Evolutionary conservation across 2,888 invertebrate species (phyloP).

Genomic region (Drosophila anomalata): DNA sequence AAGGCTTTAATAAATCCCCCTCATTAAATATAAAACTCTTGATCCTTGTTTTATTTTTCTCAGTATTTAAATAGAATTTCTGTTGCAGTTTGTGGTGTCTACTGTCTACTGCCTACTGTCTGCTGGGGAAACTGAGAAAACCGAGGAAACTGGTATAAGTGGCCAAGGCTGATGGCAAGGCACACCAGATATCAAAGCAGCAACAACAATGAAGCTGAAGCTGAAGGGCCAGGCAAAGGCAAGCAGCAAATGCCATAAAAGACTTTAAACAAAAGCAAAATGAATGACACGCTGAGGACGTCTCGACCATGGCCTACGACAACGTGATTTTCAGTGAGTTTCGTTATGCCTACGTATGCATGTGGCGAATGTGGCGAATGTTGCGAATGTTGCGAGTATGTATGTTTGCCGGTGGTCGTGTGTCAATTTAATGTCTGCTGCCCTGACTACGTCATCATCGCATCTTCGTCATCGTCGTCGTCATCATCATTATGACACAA

Average conservation of each 20-base stretch:
- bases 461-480: slow-evolving; percentile 30
- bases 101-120: slow-evolving; percentile 14
- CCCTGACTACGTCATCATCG: slow-evolving; percentile 37
- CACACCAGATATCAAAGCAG: slow-evolving; percentile 28
- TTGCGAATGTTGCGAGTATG: slow-evolving; percentile 8
- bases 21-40: not conserved
- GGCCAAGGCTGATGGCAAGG: slow-evolving; percentile 37
- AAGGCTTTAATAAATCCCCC: not conserved
- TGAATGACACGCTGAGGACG: slow-evolving; percentile 65
- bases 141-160: slow-evolving; percentile 41
- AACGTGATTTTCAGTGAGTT: slow-evolving; percentile 77
- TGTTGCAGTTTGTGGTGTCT: slow-evolving; percentile 50
- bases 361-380: slow-evolving; percentile 7
- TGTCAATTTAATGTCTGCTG: slow-evolving; percentile 75
- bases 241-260: slow-evolving; percentile 34
- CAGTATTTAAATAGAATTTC: slow-evolving; percentile 68
- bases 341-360: slow-evolving; percentile 40
- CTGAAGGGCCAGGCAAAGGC: slow-evolving; percentile 11
- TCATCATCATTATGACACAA: slow-evolving; percentile 42
- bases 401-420: slow-evolving; percentile 60
- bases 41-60: slow-evolving; percentile 9
- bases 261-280: slow-evolving; percentile 71
- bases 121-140: slow-evolving; percentile 3
- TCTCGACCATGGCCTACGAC: slow-evolving; percentile 80
- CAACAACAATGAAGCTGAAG: slow-evolving; percentile 29